These are phyloP conservation scores for Aspidoscelis tigris DNA, from an alignment of 2,113 vertebrate genomes.

Conservation along the genomic window DNA sequence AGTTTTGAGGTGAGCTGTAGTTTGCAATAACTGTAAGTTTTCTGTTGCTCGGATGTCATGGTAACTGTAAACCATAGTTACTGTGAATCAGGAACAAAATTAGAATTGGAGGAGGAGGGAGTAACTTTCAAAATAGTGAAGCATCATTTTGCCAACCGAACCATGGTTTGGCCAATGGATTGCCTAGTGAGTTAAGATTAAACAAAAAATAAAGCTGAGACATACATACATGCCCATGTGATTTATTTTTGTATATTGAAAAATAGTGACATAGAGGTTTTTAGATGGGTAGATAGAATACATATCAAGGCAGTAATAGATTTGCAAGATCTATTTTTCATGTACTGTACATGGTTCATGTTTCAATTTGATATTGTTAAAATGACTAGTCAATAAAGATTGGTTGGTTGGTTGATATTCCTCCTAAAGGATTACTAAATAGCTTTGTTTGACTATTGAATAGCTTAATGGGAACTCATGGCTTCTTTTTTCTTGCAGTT, in stretches of 20 bases:
- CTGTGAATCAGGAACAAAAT: background rate
- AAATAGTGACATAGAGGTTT: background rate
- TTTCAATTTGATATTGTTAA: too few species aligned
- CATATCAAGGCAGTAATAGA: background rate
- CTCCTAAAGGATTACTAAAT: background rate
- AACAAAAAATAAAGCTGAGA: background rate
- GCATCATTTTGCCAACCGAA: background rate
- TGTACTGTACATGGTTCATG: too few species aligned
- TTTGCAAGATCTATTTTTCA: background rate
- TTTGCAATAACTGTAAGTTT: background rate
- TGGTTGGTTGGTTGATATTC: background rate
- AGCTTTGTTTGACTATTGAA: background rate
- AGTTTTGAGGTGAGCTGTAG: background rate
- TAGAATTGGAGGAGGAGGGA: background rate
- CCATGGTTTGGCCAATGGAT: background rate
- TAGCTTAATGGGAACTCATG: background rate
- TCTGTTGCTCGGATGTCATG: too few species aligned
- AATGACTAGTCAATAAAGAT: too few species aligned
- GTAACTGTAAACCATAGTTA: background rate
- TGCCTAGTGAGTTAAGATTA: background rate
- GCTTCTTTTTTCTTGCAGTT: background rate
- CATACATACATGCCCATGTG: background rate
- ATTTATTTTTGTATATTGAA: background rate
- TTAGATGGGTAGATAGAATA: background rate
- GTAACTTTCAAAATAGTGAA: background rate